These are phyloP conservation scores for Molossus alvarezi DNA, from an alignment of 2,797 vertebrate species.

Conservation along the genomic window DNA sequence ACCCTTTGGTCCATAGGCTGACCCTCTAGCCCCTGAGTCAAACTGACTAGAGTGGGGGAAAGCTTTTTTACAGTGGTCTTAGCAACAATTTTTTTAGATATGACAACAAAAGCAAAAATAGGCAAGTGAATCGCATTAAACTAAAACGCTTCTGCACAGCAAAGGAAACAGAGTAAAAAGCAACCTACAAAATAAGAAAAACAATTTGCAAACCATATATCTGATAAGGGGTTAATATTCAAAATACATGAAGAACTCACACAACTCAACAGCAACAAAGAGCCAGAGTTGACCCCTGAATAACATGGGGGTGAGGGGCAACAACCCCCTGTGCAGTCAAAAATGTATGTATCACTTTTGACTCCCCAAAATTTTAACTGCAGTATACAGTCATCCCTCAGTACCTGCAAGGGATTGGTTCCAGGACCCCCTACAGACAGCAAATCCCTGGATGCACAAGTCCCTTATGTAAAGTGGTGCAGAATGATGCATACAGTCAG, in stretches of 20 bases:
- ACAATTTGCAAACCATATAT: not conserved
- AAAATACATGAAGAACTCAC: no score
- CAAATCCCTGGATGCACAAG: not conserved
- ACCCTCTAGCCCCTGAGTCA: no score
- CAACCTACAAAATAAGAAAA: not conserved
- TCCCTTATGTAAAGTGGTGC: no score
- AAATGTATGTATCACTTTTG: not conserved
- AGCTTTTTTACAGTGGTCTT: no score
- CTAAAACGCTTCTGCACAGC: not conserved
- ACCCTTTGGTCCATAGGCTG: no score
- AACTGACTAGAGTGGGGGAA: no score
- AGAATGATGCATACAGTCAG: not conserved
- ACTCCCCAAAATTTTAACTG: not conserved
- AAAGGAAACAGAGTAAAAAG: not conserved
- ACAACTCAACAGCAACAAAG: not conserved
- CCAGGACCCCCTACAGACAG: not conserved
- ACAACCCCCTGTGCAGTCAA: not conserved
- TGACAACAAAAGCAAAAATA: no score
- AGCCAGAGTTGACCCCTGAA: not conserved
- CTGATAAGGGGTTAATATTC: not conserved
- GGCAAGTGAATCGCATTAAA: not conserved
- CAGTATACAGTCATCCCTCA: not conserved
- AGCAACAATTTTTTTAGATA: no score
- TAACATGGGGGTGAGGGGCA: not conserved
- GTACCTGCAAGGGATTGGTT: not conserved